These are phyloP conservation scores for Drosophila serrata DNA, from an alignment of 1,140 invertebrate species.

Conservation along the genomic window DNA sequence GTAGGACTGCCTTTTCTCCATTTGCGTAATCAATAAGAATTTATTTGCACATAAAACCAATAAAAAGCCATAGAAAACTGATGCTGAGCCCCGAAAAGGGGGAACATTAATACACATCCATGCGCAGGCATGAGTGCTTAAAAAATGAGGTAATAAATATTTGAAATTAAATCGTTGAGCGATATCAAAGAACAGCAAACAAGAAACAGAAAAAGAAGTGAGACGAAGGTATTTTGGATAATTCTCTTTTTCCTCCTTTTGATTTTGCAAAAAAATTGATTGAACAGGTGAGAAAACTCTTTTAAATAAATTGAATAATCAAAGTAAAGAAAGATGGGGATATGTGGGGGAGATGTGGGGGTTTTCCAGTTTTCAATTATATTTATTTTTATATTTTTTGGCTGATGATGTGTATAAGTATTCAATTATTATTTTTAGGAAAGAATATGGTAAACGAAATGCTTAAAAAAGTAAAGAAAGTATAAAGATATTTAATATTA, in stretches of 20 bases:
- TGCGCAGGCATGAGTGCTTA: conserved; percentile 1
- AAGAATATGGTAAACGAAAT: not conserved
- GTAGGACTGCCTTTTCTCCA: conserved; percentile 17
- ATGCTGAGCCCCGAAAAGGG: conserved; percentile 6
- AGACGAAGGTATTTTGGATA: conserved; percentile 15
- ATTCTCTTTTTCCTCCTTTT: not conserved
- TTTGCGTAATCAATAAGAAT: conserved; percentile 68
- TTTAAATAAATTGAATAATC: conserved; percentile 37
- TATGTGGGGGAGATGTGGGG: conserved; percentile 7
- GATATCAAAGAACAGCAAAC: conserved; percentile 53
- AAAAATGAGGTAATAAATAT: conserved; percentile 58
- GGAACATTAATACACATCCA: conserved; percentile 15
- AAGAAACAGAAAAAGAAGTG: conserved; percentile 1
- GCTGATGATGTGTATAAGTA: not conserved
- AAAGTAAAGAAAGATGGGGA: conserved; percentile 25
- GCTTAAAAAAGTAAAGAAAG: not conserved
- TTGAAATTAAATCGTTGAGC: conserved; percentile 51
- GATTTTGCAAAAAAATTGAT: conserved; percentile 21
- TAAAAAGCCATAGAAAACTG: conserved; percentile 50
- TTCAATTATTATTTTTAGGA: not conserved
- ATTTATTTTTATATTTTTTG: conserved; percentile 4
- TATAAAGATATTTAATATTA: not conserved
- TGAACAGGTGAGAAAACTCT: conserved; percentile 52
- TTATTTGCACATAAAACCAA: conserved; percentile 56
- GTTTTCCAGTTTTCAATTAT: not conserved